phyloP scores from a whole-genome alignment of 2,113 vertebrate genomes.

The Scopus umbretta region DNA sequence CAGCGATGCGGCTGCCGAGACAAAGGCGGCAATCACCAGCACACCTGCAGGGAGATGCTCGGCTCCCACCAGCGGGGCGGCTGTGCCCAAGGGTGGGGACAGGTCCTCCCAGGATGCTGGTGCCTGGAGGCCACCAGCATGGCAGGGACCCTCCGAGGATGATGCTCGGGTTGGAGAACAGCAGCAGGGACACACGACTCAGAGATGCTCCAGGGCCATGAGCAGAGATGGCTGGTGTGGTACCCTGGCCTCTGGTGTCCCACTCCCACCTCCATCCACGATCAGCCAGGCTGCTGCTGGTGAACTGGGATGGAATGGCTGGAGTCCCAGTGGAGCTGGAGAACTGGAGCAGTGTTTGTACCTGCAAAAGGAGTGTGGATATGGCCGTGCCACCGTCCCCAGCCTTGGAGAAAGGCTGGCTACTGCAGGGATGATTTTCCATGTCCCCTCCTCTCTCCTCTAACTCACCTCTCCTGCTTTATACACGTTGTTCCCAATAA shows the following conservation, averaged over 20 bases:
- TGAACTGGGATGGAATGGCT: not conserved
- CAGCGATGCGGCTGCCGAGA: rapidly evolving
- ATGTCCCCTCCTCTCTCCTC: not conserved
- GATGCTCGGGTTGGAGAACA: conserved; percentile 69
- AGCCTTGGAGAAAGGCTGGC: not conserved
- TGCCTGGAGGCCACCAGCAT: conserved; percentile 68
- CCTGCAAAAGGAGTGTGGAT: not conserved
- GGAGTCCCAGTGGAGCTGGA: not conserved
- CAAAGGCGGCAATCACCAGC: not conserved
- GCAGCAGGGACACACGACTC: conserved; percentile 80
- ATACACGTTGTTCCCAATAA: rapidly evolving
- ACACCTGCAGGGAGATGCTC: not conserved
- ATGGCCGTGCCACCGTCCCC: rapidly evolving
- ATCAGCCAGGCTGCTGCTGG: not conserved
- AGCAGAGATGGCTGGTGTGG: conserved; percentile 70
- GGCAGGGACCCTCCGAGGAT: conserved; percentile 73
- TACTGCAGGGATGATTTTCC: not conserved
- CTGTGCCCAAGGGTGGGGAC: not conserved
- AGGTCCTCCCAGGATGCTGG: conserved; percentile 22
- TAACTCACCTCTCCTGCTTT: not conserved
- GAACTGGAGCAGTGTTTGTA: not conserved
- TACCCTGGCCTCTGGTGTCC: not conserved
- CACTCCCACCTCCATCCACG: rapidly evolving
- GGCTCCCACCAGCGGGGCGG: rapidly evolving
- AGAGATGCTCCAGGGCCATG: conserved; percentile 75